Conservation (phyloP, 2,113 vertebrate species). For the Proteles cristata region DNA sequence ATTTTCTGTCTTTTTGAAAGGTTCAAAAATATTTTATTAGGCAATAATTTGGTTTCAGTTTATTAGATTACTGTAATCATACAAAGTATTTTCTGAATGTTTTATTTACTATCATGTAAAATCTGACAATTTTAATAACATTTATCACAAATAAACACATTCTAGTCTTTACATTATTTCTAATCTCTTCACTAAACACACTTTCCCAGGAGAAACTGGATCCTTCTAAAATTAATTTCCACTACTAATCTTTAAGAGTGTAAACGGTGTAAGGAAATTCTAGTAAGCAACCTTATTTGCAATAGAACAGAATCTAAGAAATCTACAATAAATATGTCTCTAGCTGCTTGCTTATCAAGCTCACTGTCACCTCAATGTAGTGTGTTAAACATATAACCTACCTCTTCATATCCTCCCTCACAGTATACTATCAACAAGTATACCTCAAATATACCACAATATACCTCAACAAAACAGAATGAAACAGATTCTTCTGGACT, state of each 20-base stretch:
- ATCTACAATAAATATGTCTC: background rate
- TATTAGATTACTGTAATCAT: background rate
- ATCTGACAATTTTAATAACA: constrained; percentile 8
- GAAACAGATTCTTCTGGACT: background rate
- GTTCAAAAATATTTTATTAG: constrained; percentile 55
- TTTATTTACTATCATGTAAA: constrained; percentile 16
- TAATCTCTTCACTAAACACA: constrained; percentile 31
- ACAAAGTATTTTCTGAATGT: constrained; percentile 15
- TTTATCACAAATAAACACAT: constrained; percentile 28
- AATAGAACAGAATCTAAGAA: constrained; percentile 12
- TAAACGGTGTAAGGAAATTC: background rate
- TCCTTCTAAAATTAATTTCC: constrained; percentile 53
- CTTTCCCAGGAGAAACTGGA: background rate
- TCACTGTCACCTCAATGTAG: background rate
- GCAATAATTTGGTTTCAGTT: constrained; percentile 23
- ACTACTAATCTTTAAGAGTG: constrained; percentile 14
- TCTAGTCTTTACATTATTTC: constrained; percentile 5
- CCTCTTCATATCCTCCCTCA: background rate
- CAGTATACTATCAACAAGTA: background rate
- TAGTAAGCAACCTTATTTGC: background rate
- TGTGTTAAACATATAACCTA: background rate
- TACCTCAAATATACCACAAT: background rate
- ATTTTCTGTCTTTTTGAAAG: constrained; percentile 18
- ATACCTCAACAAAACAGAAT: background rate
- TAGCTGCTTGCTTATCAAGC: background rate